Conservation (phyloP, 1,140 invertebrate genomes). For the Teleogryllus occipitalis region DNA sequence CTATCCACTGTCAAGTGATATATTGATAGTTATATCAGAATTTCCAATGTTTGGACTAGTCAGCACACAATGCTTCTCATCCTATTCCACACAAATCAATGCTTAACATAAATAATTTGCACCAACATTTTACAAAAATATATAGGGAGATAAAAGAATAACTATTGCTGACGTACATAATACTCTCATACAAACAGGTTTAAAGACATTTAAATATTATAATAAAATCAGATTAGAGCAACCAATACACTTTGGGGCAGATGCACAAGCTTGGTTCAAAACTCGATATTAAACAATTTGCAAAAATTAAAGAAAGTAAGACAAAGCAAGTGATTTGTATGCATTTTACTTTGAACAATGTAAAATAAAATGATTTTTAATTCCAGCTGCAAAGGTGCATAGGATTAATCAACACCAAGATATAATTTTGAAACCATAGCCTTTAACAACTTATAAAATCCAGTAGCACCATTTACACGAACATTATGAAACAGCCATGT, state of each 20-base stretch:
- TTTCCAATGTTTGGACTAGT: neutral
- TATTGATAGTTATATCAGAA: neutral
- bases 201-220: neutral
- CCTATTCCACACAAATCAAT: neutral
- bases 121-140: neutral
- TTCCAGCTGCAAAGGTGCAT: neutral
- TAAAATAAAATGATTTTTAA: too few relatives aligned
- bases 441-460: neutral
- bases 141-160: neutral
- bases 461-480: neutral
- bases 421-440: neutral
- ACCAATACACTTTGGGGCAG: neutral
- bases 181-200: neutral
- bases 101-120: neutral
- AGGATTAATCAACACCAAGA: neutral
- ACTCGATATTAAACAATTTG: neutral
- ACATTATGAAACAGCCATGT: neutral
- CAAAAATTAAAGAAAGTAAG: neutral
- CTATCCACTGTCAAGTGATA: neutral
- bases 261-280: neutral
- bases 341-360: too few relatives aligned
- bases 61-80: neutral
- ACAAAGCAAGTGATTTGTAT: too few relatives aligned
- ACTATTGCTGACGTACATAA: neutral
- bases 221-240: neutral